Conservation (phyloP, 2,113 vertebrate genomes). For the Gambusia affinis region DNA sequence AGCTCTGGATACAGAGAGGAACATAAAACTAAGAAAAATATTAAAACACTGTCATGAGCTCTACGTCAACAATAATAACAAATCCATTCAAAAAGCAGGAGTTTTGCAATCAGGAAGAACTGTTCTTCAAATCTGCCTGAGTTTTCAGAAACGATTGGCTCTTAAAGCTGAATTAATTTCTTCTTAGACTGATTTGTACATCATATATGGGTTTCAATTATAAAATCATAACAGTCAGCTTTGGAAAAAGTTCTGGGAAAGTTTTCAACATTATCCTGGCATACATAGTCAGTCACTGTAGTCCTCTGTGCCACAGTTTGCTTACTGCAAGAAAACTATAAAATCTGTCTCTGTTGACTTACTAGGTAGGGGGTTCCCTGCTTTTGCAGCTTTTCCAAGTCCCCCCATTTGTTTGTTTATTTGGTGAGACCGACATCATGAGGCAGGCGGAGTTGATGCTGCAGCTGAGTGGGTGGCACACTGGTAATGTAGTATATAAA, state of each 20-base stretch:
- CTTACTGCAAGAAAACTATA: slow-evolving; percentile 33
- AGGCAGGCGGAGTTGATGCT: slow-evolving; percentile 12
- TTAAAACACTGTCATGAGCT: no score
- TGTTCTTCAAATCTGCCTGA: not conserved
- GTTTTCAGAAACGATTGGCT: not conserved
- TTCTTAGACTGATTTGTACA: not conserved
- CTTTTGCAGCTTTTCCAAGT: slow-evolving; percentile 23
- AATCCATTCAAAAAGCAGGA: no score
- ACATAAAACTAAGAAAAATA: no score
- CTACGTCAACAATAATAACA: no score
- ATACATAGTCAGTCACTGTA: not conserved
- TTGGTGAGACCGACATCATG: slow-evolving; percentile 3
- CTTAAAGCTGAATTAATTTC: not conserved
- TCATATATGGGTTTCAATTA: not conserved
- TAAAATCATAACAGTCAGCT: slow-evolving; percentile 6
- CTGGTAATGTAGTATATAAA: slow-evolving; percentile 35
- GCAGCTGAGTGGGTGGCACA: slow-evolving; percentile 38
- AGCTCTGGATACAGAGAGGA: no score
- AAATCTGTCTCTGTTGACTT: slow-evolving; percentile 21
- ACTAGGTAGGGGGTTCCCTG: slow-evolving; percentile 32
- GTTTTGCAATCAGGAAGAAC: no score
- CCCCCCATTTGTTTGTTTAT: slow-evolving; percentile 17
- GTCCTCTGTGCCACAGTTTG: slow-evolving; percentile 20
- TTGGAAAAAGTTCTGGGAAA: slow-evolving; percentile 2
- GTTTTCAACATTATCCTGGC: slow-evolving; percentile 12